Percentiles rank a stretch among this genome's conserved stretches.
Evolutionary conservation across 2,888 invertebrate genomes (phyloP).

Genomic region (Sarcophaga subvicina): DNA sequence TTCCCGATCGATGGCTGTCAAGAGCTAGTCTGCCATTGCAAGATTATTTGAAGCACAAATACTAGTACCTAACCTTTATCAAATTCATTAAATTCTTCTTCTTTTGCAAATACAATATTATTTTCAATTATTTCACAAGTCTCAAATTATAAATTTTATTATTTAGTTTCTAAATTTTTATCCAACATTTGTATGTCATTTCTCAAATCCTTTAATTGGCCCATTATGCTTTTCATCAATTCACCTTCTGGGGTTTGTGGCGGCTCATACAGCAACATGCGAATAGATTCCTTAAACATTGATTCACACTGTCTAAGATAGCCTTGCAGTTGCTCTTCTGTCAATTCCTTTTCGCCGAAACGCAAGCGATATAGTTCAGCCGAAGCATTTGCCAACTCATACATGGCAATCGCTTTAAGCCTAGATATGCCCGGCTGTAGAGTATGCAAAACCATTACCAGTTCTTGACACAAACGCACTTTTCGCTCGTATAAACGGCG

Average conservation of each 20-base stretch:
- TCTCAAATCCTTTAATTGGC: conserved; percentile 84
- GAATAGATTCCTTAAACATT: conserved; percentile 85
- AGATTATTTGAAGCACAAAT: too few species aligned
- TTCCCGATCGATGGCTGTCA: too few species aligned
- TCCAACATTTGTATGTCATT: conserved; percentile 62
- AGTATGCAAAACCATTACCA: conserved; percentile 85
- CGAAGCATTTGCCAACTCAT: conserved; percentile 88
- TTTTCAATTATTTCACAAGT: background rate
- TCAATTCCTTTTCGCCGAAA: conserved; percentile 75
- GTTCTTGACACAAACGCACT: conserved; percentile 85
- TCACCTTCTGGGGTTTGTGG: conserved; percentile 88
- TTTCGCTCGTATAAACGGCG: conserved; percentile 85
- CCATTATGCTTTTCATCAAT: conserved; percentile 86
- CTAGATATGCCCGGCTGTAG: conserved; percentile 84
- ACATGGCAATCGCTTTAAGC: conserved; percentile 86
- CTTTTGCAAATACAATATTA: too few species aligned
- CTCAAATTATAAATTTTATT: conserved; percentile 9
- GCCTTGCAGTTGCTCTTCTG: conserved; percentile 79
- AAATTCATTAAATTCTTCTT: too few species aligned
- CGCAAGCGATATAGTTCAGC: conserved; percentile 83
- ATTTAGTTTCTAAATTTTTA: conserved; percentile 33
- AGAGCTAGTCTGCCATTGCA: too few species aligned
- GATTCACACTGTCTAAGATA: conserved; percentile 84
- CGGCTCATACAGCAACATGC: conserved; percentile 88
- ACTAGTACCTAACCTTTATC: too few species aligned